Evolutionary conservation across 2,113 vertebrate genomes (phyloP).

Genomic region (Python bivittatus): DNA sequence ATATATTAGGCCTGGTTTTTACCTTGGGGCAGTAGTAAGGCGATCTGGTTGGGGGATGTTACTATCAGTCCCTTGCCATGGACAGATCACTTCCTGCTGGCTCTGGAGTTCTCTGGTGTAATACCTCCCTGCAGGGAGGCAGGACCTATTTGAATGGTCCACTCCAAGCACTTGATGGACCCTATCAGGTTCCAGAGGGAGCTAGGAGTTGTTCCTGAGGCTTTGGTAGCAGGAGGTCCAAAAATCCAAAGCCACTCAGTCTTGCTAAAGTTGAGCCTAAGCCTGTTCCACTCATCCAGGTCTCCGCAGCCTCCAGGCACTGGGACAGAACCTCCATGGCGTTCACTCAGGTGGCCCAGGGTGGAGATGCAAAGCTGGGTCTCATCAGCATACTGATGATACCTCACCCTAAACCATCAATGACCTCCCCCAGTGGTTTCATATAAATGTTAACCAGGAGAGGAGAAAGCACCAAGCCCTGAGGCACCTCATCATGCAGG

Average conservation of each 20-base stretch:
- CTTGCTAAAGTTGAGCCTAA: neutral
- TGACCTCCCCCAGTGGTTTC: neutral
- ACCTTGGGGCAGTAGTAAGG: neutral
- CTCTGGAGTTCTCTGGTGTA: neutral
- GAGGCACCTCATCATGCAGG: neutral
- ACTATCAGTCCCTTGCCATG: neutral
- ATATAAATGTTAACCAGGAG: neutral
- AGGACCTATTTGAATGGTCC: neutral
- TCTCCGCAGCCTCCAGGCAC: neutral
- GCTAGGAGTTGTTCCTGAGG: neutral
- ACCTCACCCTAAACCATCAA: neutral
- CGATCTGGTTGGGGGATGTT: neutral
- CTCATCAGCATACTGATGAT: neutral
- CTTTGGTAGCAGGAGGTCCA: neutral
- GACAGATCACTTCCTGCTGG: neutral
- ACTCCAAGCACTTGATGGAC: neutral
- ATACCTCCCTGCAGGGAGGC: neutral
- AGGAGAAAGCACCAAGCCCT: neutral
- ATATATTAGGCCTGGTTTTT: neutral
- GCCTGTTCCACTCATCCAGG: neutral
- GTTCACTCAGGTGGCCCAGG: neutral
- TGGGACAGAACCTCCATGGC: neutral
- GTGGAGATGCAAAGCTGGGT: neutral
- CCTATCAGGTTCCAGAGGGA: neutral
- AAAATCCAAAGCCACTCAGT: neutral